phyloP scores from a whole-genome alignment of 1,140 invertebrate species.

The Ceratosolen solmsi region DNA sequence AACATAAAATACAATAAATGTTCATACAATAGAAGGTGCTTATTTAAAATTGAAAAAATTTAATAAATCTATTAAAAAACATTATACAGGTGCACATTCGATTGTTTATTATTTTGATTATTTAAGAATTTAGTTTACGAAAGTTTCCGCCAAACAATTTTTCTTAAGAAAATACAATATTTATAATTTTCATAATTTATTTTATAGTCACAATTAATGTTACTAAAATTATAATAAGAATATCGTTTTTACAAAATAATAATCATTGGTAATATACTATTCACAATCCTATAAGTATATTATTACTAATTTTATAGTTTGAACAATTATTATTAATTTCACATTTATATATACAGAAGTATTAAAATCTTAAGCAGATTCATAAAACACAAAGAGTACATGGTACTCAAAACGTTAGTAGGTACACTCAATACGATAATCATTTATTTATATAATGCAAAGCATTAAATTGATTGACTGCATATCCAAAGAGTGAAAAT shows the following conservation, averaged over 20 bases:
- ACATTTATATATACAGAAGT: conserved; percentile 34
- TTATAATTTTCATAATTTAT: background rate
- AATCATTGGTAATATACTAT: conserved; percentile 4
- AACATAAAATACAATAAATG: too few species aligned
- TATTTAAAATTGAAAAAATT: too few species aligned
- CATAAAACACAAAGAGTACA: conserved; percentile 57
- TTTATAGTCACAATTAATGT: background rate
- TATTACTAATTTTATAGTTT: background rate
- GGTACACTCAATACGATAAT: conserved; percentile 3
- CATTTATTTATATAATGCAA: conserved; percentile 21
- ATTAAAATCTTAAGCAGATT: conserved; percentile 30
- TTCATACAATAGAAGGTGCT: too few species aligned
- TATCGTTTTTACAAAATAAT: background rate
- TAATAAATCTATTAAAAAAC: too few species aligned
- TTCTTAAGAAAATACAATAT: background rate
- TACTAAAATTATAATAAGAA: background rate
- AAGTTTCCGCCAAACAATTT: too few species aligned
- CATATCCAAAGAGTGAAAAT: background rate
- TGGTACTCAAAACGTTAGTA: conserved; percentile 60
- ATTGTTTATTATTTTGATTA: too few species aligned
- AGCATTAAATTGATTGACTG: conserved; percentile 10
- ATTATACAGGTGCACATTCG: too few species aligned
- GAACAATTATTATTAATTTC: conserved; percentile 20
- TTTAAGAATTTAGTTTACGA: too few species aligned
- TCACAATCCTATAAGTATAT: background rate